These are phyloP conservation scores for Mionectes olivaceus DNA, from an alignment of 2,797 vertebrate genomes.

Conservation along the genomic window DNA sequence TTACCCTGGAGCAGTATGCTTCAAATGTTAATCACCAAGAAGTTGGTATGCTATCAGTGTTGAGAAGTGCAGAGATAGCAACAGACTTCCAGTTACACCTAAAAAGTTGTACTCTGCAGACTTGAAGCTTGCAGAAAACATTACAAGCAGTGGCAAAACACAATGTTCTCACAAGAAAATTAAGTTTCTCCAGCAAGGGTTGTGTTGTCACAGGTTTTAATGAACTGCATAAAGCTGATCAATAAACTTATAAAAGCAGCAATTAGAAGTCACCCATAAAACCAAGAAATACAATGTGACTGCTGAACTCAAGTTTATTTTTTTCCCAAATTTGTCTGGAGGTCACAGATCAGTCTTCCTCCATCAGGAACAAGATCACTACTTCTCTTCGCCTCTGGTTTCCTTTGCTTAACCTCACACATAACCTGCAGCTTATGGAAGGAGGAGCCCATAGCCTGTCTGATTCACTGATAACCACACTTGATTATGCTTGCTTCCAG, in stretches of 20 bases:
- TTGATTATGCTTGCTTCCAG: neutral
- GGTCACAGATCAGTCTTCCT: neutral
- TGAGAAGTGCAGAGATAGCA: neutral
- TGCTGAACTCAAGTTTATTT: neutral
- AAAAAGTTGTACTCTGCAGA: conserved; percentile 14
- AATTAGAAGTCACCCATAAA: neutral
- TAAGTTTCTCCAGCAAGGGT: neutral
- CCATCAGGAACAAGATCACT: neutral
- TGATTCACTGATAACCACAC: neutral
- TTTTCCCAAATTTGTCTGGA: neutral
- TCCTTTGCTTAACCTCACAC: neutral
- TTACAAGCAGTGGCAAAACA: neutral
- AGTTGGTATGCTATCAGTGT: neutral
- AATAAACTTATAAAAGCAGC: neutral
- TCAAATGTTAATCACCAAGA: neutral
- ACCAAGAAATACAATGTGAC: neutral
- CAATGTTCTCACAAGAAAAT: neutral
- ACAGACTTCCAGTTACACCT: neutral
- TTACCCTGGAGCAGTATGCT: neutral
- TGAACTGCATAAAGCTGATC: neutral
- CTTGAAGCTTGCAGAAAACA: conserved; percentile 33
- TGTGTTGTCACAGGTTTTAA: neutral
- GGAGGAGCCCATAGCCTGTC: neutral
- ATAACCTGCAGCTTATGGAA: neutral
- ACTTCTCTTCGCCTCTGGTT: neutral